phyloP scores from a whole-genome alignment of 1,140 invertebrate species.

The Eulimnadia texana region DNA sequence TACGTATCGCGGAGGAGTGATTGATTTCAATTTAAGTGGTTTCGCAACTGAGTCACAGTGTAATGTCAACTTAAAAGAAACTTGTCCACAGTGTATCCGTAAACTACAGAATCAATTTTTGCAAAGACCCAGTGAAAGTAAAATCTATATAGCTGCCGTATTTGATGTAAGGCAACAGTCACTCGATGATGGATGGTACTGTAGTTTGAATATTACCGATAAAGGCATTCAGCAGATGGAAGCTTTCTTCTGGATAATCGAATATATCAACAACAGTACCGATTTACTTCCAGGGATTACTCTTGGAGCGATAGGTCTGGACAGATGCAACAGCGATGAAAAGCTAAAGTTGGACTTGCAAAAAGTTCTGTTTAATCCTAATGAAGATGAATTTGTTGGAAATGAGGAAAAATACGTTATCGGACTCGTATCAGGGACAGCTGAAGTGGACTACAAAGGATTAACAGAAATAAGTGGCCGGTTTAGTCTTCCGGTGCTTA shows the following conservation, averaged over 20 bases:
- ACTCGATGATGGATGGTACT: neutral
- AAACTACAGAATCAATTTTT: conserved; percentile 8
- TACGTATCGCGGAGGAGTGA: neutral
- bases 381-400: neutral
- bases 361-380: neutral
- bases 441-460: neutral
- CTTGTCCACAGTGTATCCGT: neutral
- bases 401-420: neutral
- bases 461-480: too few relatives aligned
- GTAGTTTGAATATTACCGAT: neutral
- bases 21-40: neutral
- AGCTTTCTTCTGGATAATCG: conserved; percentile 2
- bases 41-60: neutral
- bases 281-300: neutral
- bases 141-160: neutral
- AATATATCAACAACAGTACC: neutral
- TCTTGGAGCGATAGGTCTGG: neutral
- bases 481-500: neutral
- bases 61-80: neutral
- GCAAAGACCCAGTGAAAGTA: neutral
- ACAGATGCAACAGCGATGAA: neutral
- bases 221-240: conserved; percentile 5
- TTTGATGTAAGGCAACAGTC: neutral
- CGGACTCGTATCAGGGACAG: neutral
- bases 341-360: neutral